Evolutionary conservation across 2,888 invertebrate species (phyloP), one percentile per base, ranked within the genome.

Genomic region (Disparrhopalites patrizii): DNA sequence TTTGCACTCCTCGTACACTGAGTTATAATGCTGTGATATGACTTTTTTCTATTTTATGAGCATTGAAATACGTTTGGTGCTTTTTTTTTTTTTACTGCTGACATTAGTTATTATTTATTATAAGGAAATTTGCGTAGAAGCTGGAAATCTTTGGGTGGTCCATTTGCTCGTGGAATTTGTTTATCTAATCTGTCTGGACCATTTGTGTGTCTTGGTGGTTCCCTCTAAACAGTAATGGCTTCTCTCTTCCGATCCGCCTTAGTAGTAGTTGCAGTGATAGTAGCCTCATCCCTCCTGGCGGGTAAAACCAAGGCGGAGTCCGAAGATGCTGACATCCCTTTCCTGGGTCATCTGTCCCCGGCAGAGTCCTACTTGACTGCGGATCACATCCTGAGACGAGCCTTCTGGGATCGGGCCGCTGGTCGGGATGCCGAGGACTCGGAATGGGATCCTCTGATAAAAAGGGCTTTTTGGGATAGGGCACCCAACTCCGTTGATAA

Each of bases 191-290:
- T n/a, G n/a, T n/a, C n/a, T n/a, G n/a, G n/a, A n/a, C n/a, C n/a
- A n/a, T n/a, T n/a, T n/a, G n/a, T n/a, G n/a, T n/a, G n/a, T n/a
- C n/a, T n/a, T n/a, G n/a, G n/a, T n/a, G n/a, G n/a, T n/a, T n/a
- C n/a, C n/a, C n/a, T n/a, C n/a, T n/a, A n/a, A n/a, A n/a, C 13
- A 50, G 50, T 31, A 31, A 61, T 61, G 60, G 60, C 47, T 33
- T 31, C 50, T 10, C 31, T 20, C n/a, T 33, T 61, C 27, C 30
- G 30, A 27, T 18, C 50, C 25, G 2, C n/a, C 15, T 10, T 56
- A 28, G 18, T 18, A 18, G 4, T 50, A 5, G 3, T 61, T 50
- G 28, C 43, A 8, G 20, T 23, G 18, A 43, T 58, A n/a, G n/a
- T 33, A 4, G 31, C 23, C 7, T 33, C 31, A 13, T 50, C 50